Conservation (phyloP, 2,797 vertebrate genomes). For the Sternarchorhynchus goeldii region DNA sequence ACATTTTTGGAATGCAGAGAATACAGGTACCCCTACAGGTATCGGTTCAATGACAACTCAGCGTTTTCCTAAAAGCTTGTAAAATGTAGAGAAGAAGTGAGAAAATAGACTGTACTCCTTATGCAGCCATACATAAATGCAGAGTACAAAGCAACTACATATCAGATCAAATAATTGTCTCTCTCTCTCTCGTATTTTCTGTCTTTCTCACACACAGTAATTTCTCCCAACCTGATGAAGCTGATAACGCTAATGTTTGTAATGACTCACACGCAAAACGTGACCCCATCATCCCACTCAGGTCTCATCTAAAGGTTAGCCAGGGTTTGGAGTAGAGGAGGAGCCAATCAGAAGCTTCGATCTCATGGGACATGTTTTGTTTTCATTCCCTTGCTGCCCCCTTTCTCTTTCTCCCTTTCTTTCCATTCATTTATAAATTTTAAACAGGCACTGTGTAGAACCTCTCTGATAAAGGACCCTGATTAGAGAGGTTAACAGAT, state of each 20-base stretch:
- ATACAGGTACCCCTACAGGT: neutral
- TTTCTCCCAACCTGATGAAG: slow-evolving; percentile 11
- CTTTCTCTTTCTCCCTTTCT: slow-evolving; percentile 25
- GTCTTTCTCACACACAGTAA: neutral
- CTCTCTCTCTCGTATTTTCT: neutral
- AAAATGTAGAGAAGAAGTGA: no score
- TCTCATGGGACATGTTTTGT: slow-evolving; percentile 34
- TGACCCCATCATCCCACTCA: slow-evolving; percentile 21
- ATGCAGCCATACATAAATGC: neutral
- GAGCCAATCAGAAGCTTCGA: slow-evolving; percentile 38
- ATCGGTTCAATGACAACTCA: neutral
- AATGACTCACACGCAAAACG: slow-evolving; percentile 32
- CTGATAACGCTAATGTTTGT: slow-evolving; percentile 19
- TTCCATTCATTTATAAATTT: slow-evolving; percentile 46
- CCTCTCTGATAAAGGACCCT: slow-evolving; percentile 49
- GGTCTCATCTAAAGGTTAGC: slow-evolving; percentile 32
- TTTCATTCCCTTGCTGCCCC: slow-evolving; percentile 33
- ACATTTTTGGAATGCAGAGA: no score
- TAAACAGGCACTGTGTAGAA: slow-evolving; percentile 44
- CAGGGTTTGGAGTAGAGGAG: slow-evolving; percentile 35
- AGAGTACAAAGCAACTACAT: neutral
- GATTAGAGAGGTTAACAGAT: slow-evolving; percentile 49
- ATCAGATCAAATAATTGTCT: neutral
- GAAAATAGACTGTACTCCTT: no score
- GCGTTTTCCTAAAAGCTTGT: no score